Percentiles rank a stretch among this genome's conserved stretches.
phyloP scores from a whole-genome alignment of 2,888 invertebrate species.

The Uropetala carovei region DNA sequence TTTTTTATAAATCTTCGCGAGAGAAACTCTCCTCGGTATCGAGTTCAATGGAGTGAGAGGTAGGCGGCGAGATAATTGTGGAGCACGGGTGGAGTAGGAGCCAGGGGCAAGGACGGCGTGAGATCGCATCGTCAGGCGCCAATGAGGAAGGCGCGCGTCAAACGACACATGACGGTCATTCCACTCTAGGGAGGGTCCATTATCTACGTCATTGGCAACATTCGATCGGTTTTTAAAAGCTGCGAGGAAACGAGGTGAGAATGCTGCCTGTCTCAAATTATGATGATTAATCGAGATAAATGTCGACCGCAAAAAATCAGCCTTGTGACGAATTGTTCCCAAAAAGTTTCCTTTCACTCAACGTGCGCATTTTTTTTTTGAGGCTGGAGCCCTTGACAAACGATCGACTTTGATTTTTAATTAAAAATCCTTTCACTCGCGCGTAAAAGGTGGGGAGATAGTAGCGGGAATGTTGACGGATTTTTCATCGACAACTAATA shows the following conservation, averaged over 20 bases:
- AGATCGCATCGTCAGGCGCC: conserved; percentile 38
- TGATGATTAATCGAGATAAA: not conserved
- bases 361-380: not conserved
- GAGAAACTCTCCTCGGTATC: not conserved
- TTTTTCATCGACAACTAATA: no score
- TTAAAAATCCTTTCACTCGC: not conserved
- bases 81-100: not conserved
- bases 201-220: not conserved
- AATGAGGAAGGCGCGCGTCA: not conserved
- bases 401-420: no score
- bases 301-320: not conserved
- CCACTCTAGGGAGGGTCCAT: conserved; percentile 2
- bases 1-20: not conserved
- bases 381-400: not conserved
- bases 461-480: no score
- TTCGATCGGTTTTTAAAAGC: not conserved
- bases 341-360: conserved; percentile 39
- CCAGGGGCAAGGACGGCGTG: conserved; percentile 57
- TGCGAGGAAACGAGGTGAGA: not conserved
- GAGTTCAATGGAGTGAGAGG: conserved; percentile 54
- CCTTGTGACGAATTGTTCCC: conserved; percentile 31
- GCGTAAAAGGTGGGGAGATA: no score
- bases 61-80: not conserved
- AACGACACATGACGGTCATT: not conserved
- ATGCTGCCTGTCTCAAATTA: not conserved